These are phyloP conservation scores for Agrenia bidenticulata DNA, from an alignment of 2,888 invertebrate species.

Conservation along the genomic window DNA sequence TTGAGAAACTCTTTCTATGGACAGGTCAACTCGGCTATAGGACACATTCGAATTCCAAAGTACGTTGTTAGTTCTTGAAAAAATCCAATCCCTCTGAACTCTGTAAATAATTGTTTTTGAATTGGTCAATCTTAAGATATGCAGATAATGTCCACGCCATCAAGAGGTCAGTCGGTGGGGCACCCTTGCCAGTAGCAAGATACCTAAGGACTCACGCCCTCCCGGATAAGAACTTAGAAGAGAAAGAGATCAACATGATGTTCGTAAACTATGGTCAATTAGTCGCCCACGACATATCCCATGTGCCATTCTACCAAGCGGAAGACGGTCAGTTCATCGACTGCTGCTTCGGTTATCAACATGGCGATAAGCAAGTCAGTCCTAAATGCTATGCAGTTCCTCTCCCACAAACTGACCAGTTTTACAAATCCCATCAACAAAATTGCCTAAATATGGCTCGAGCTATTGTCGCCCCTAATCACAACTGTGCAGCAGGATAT, in stretches of 20 bases:
- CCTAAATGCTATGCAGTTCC: constrained; percentile 49
- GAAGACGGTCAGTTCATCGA: constrained; percentile 49
- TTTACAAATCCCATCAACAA: constrained; percentile 39
- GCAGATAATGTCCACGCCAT: constrained; percentile 35
- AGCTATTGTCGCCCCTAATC: constrained; percentile 44
- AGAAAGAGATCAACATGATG: constrained; percentile 39
- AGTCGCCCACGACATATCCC: constrained; percentile 43
- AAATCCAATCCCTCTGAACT: no score
- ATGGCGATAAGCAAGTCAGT: constrained; percentile 46
- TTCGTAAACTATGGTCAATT: constrained; percentile 46
- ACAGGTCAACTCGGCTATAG: constrained; percentile 34
- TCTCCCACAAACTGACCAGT: constrained; percentile 40
- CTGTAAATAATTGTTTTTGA: no score
- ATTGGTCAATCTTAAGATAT: constrained; percentile 26
- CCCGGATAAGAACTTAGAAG: constrained; percentile 48
- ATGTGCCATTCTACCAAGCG: constrained; percentile 48
- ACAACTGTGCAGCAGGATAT: constrained; percentile 49
- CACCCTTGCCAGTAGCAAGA: constrained; percentile 39
- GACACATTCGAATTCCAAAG: constrained; percentile 45
- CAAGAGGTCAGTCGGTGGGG: constrained; percentile 28
- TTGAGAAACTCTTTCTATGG: constrained; percentile 45
- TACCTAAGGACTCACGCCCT: constrained; percentile 38
- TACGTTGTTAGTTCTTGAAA: no score
- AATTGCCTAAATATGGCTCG: constrained; percentile 50
- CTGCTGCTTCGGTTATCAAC: constrained; percentile 49